Percentiles rank a stretch among this genome's conserved stretches.
Conservation (phyloP, 2,113 vertebrate genomes). For the Actinemys pallida region DNA sequence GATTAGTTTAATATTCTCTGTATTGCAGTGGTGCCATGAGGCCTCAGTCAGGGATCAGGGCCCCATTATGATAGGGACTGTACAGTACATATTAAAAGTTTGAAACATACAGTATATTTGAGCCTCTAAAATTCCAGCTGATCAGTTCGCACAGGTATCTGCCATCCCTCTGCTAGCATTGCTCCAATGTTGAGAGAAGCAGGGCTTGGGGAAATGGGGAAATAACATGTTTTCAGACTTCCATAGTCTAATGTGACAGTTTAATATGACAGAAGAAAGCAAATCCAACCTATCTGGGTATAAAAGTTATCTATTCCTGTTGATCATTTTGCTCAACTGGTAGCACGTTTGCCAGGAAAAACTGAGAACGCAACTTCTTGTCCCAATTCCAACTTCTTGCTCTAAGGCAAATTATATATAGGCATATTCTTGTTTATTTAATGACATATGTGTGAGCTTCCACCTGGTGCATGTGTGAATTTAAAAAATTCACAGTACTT, state of each 20-base stretch:
- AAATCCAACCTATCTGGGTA: neutral
- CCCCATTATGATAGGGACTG: neutral
- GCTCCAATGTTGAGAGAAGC: neutral
- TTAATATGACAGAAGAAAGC: neutral
- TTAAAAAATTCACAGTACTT: slow-evolving; percentile 3
- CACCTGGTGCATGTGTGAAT: neutral
- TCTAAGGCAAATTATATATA: slow-evolving; percentile 21
- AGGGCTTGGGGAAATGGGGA: neutral
- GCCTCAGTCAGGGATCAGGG: neutral
- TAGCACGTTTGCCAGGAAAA: neutral
- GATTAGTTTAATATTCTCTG: neutral
- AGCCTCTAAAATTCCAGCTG: neutral
- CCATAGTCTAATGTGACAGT: neutral
- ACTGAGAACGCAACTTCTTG: neutral
- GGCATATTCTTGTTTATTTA: neutral
- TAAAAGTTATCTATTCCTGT: neutral
- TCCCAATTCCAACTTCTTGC: slow-evolving; percentile 22
- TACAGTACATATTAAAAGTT: neutral
- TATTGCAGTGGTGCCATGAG: neutral
- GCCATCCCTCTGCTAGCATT: neutral
- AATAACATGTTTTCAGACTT: neutral
- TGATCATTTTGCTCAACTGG: neutral
- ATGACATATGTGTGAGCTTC: neutral
- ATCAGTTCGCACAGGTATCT: neutral
- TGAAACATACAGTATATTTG: neutral